Evolutionary conservation across 2,797 vertebrate species (phyloP).

Genomic region (Sebastes taczanowskii): DNA sequence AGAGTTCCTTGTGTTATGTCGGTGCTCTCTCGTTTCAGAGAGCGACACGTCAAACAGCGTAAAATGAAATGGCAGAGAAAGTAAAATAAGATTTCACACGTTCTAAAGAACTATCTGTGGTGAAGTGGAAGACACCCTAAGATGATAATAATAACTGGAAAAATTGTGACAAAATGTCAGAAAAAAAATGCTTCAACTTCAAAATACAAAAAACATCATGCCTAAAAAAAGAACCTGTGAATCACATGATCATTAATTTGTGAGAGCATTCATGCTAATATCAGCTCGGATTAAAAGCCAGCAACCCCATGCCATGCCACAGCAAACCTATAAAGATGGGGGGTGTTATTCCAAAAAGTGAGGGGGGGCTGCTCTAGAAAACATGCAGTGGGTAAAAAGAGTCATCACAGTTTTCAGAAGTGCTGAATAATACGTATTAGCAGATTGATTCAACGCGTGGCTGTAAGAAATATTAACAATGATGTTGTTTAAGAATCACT

Average conservation of each 20-base stretch:
- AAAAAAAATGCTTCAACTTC: constrained; percentile 50
- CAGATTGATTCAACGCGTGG: constrained; percentile 27
- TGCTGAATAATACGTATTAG: constrained; percentile 57
- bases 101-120: not conserved
- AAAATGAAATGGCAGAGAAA: constrained; percentile 27
- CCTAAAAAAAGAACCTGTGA: constrained; percentile 53
- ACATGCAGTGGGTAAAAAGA: constrained; percentile 69
- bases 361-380: constrained; percentile 39
- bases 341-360: constrained; percentile 59
- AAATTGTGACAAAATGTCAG: constrained; percentile 42
- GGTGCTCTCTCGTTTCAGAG: constrained; percentile 43
- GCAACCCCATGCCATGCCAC: constrained; percentile 69
- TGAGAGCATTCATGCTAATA: constrained; percentile 70
- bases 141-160: not conserved
- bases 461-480: constrained; percentile 36
- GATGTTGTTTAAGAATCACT: not conserved
- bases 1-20: constrained; percentile 38
- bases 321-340: constrained; percentile 62
- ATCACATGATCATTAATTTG: constrained; percentile 42
- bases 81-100: constrained; percentile 2
- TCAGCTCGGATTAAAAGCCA: constrained; percentile 54
- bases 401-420: constrained; percentile 64
- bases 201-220: constrained; percentile 65
- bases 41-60: constrained; percentile 21
- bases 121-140: constrained; percentile 16